A percentile compares a stretch with the other conserved stretches of the same genome.
Evolutionary conservation across 1,140 invertebrate species (phyloP).

Genomic region (Himalopsyche phryganea): DNA sequence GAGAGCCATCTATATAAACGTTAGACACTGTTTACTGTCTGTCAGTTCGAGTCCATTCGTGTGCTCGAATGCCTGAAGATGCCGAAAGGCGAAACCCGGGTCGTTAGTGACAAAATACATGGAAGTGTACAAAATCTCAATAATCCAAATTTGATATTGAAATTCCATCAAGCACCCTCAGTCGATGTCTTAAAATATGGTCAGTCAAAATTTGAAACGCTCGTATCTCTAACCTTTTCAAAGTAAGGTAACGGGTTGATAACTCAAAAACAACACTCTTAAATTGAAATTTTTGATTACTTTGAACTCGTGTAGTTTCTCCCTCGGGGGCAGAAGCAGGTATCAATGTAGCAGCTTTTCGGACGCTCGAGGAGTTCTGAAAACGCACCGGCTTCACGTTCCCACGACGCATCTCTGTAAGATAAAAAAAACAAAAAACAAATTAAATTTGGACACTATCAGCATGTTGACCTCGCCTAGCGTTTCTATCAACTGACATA

Average conservation of each 20-base stretch:
- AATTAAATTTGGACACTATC: too few species aligned
- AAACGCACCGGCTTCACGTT: conserved; percentile 61
- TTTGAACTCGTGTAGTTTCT: conserved; percentile 31
- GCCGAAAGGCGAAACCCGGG: too few species aligned
- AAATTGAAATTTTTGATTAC: background rate
- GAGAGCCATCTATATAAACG: too few species aligned
- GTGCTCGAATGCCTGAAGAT: too few species aligned
- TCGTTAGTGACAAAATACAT: too few species aligned
- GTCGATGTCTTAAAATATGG: too few species aligned
- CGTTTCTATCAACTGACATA: background rate
- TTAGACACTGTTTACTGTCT: too few species aligned
- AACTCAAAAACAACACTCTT: background rate
- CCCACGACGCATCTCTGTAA: conserved; percentile 65
- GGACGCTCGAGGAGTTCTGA: conserved; percentile 45
- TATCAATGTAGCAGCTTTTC: conserved; percentile 33
- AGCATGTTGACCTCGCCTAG: background rate
- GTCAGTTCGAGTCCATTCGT: too few species aligned
- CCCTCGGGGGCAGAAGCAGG: conserved; percentile 39
- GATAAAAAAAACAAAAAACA: conserved; percentile 16
- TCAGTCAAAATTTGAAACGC: too few species aligned
- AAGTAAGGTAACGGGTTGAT: background rate
- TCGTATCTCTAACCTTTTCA: background rate
- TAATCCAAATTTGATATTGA: too few species aligned
- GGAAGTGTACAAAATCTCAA: too few species aligned
- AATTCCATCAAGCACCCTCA: too few species aligned